These are phyloP conservation scores for Dynastes hyllus DNA, from an alignment of 2,888 invertebrate genomes.

Conservation along the genomic window DNA sequence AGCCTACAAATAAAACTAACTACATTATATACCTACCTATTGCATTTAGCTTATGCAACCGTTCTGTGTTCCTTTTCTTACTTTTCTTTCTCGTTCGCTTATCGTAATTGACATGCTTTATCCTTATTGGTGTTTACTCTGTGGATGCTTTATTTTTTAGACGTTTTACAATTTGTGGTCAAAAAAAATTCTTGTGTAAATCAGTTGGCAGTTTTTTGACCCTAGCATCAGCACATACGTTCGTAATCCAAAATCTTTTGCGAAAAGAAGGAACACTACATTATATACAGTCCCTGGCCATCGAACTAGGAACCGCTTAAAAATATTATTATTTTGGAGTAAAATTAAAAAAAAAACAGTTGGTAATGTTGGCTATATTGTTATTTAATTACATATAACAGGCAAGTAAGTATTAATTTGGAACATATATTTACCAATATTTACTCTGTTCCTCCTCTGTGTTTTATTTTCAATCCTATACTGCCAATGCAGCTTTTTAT, in stretches of 20 bases:
- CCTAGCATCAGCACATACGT: neutral
- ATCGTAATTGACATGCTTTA: slow-evolving; percentile 32
- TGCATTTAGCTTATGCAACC: slow-evolving; percentile 44
- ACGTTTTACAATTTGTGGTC: slow-evolving; percentile 27
- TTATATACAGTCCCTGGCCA: neutral
- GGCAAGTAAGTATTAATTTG: no score
- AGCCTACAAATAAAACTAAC: slow-evolving; percentile 17
- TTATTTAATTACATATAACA: no score
- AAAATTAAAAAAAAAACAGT: no score
- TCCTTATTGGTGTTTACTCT: slow-evolving; percentile 30
- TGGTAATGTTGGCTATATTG: no score
- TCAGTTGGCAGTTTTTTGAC: slow-evolving; percentile 37
- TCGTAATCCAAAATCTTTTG: neutral
- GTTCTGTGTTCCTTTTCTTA: slow-evolving; percentile 25
- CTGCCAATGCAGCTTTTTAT: no score
- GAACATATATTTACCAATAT: no score
- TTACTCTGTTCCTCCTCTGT: no score
- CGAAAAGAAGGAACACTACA: neutral
- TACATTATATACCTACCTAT: slow-evolving; percentile 7
- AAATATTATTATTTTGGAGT: no score
- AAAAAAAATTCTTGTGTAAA: slow-evolving; percentile 17
- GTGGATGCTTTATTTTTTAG: slow-evolving; percentile 23
- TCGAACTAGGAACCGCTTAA: no score
- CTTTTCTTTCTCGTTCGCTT: slow-evolving; percentile 29
- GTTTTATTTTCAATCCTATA: no score